Conservation (phyloP, 1,140 invertebrate species). For the Caenorhabditis tropicalis region DNA sequence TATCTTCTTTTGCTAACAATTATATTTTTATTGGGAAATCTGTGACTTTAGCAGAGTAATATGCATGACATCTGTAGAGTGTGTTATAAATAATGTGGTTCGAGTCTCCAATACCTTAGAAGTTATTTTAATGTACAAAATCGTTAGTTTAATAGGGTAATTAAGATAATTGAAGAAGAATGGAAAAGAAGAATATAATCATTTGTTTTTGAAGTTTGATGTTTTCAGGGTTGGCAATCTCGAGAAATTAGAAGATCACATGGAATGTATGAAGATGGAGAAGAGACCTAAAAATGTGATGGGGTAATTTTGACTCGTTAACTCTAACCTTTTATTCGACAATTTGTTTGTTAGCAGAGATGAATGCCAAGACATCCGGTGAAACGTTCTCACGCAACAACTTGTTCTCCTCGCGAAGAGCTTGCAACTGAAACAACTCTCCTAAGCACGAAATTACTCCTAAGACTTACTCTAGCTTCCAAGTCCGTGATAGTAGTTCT, state of each 20-base stretch:
- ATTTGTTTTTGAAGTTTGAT: slow-evolving; percentile 8
- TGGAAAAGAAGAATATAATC: not conserved
- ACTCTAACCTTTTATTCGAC: not conserved
- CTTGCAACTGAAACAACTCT: not conserved
- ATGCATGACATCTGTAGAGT: no score
- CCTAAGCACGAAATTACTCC: no score
- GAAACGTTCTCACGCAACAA: slow-evolving; percentile 9
- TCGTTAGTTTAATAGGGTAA: no score
- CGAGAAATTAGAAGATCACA: not conserved
- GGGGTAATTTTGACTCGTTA: no score
- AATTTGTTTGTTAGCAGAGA: slow-evolving; percentile 17
- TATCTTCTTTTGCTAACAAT: no score
- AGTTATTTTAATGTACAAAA: no score
- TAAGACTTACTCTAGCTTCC: slow-evolving; percentile 51
- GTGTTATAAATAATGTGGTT: no score
- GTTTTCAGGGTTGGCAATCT: not conserved
- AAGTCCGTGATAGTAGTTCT: slow-evolving; percentile 65
- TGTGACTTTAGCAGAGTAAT: no score
- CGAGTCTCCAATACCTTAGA: no score
- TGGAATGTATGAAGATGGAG: not conserved
- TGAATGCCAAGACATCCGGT: slow-evolving; percentile 25
- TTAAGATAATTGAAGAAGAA: no score
- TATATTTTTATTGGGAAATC: no score
- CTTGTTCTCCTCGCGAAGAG: slow-evolving; percentile 5
- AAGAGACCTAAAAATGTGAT: not conserved